Percentiles rank a stretch among this genome's conserved stretches.
These are phyloP conservation scores for Oreochromis mossambicus DNA, from an alignment of 2,797 vertebrate species.

Conservation along the genomic window DNA sequence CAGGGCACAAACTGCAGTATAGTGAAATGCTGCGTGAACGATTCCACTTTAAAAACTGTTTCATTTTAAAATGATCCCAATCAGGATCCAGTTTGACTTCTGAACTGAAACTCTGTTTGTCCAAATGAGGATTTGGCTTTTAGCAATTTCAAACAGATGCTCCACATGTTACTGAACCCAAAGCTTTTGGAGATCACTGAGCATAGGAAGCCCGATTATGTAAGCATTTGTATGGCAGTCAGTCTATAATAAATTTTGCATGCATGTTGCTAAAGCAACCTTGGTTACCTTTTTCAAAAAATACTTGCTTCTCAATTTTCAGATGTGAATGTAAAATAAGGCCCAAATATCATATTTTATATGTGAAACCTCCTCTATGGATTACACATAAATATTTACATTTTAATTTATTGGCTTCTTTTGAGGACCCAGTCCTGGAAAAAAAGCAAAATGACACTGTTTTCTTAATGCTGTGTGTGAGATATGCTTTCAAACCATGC, in stretches of 20 bases:
- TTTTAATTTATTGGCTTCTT: not conserved
- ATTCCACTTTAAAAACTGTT: not conserved
- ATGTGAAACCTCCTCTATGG: not conserved
- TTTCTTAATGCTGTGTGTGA: not conserved
- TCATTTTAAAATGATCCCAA: not conserved
- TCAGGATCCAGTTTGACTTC: not conserved
- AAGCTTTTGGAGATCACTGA: not conserved
- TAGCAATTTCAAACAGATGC: not conserved
- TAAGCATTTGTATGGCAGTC: not conserved
- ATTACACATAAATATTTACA: not conserved
- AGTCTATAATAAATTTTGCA: not conserved
- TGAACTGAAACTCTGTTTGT: not conserved
- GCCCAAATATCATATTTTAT: not conserved
- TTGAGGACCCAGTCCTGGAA: not conserved
- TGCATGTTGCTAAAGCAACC: not conserved
- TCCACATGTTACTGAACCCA: not conserved
- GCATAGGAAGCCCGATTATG: not conserved
- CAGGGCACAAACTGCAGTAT: not conserved
- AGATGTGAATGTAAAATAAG: not conserved
- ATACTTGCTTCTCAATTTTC: not conserved
- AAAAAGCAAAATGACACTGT: not conserved
- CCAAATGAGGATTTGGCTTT: not conserved
- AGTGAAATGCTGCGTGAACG: not conserved
- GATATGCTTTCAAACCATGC: not conserved
- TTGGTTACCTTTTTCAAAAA: not conserved